A percentile compares a stretch with the other conserved stretches of the same genome.
These are phyloP conservation scores for Dasypolia templi DNA, from an alignment of 2,888 invertebrate species.

Conservation along the genomic window DNA sequence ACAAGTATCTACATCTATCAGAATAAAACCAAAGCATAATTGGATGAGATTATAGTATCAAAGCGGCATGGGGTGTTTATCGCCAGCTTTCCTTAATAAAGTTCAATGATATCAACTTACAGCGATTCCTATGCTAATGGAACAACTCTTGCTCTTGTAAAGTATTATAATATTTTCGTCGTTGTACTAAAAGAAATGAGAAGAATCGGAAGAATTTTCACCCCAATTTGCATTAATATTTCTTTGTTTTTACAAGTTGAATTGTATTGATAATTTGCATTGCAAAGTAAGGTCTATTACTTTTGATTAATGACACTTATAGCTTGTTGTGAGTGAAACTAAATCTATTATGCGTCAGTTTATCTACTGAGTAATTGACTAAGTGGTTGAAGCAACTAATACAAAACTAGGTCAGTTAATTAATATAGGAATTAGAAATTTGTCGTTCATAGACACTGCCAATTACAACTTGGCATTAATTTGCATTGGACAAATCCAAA, in stretches of 20 bases:
- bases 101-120: slow-evolving; percentile 80
- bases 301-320: slow-evolving; percentile 15
- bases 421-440: slow-evolving; percentile 23
- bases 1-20: slow-evolving; percentile 53
- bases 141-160: slow-evolving; percentile 84
- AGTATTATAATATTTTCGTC: slow-evolving; percentile 81
- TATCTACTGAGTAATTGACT: slow-evolving; percentile 34
- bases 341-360: slow-evolving; percentile 7
- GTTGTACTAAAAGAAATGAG: slow-evolving; percentile 74
- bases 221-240: slow-evolving; percentile 76
- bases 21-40: slow-evolving; percentile 71
- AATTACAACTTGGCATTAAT: not conserved
- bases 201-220: slow-evolving; percentile 80
- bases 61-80: slow-evolving; percentile 80
- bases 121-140: slow-evolving; percentile 85
- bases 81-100: slow-evolving; percentile 80
- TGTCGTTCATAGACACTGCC: not conserved
- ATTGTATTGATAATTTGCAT: slow-evolving; percentile 53
- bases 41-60: slow-evolving; percentile 70
- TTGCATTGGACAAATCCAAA: not conserved
- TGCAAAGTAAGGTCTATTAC: slow-evolving; percentile 33
- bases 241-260: slow-evolving; percentile 62
- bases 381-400: slow-evolving; percentile 30
- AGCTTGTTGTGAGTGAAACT: slow-evolving; percentile 22
- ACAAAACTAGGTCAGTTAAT: slow-evolving; percentile 49